Base-by-base conservation (phyloP, 2,888 invertebrate genomes). In the Sepioteuthis lessoniana region DNA sequence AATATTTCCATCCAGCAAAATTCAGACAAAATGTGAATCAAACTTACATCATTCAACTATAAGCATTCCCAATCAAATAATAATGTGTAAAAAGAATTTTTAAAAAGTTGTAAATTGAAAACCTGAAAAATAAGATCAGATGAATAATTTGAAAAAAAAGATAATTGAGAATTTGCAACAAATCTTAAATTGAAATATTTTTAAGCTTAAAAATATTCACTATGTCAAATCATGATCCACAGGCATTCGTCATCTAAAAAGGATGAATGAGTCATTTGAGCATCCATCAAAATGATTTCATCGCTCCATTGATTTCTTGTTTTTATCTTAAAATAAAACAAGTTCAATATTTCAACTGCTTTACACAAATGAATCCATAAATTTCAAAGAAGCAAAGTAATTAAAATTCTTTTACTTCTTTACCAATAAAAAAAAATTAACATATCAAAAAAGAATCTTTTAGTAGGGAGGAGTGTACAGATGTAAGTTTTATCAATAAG, bases 211-310 rank as follows among this genome's bases (percentile, higher is more conserved):
- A n/a, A 76, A 76, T 31, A 76, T 76, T 76, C n/a, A 76, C n/a
- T n/a, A 35, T n/a, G 35, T n/a, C 76, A 76, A 35, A 76, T 35
- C 10, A n/a, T 76, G n/a, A 76, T 76, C n/a, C n/a, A 13, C 13
- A 35, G 76, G 76, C 2, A n/a, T 35, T 16, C 76, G 76, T 76
- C 76, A 76, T 76, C 76, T 35, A 19, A 76, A 31, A 76, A 76
- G n/a, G n/a, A 76, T 76, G 76, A 76, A 76, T 76, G 76, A 76
- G n/a, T 76, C 76, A 76, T 76, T n/a, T 76, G 13, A 76, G n/a
- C 76, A 76, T n/a, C 76, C 76, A 76, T 76, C n/a, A n/a, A 76
- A 76, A 76, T n/a, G n/a, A 76, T 76, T 76, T 76, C 76, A 76
- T 76, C n/a, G 16, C 76, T n/a, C 4, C 76, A 76, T 76, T 76